phyloP scores from a whole-genome alignment of 30 jellyfish, hydroid and myxozoan genomes.

The Aurelia aurita complex sp. Pacific region DNA sequence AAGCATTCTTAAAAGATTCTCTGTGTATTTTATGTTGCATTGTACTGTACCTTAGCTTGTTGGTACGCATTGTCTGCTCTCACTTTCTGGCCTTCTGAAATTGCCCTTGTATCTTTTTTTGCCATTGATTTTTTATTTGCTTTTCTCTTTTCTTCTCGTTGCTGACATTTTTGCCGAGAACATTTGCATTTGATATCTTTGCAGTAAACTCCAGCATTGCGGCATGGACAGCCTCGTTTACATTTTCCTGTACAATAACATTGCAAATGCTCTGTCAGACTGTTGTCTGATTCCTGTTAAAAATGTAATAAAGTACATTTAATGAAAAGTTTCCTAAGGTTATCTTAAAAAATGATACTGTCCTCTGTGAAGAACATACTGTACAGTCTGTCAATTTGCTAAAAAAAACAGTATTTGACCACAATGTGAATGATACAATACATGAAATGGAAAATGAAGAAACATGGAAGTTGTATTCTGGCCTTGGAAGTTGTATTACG shows the following conservation, averaged over 20 bases:
- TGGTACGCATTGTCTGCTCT: slow-evolving; percentile 13
- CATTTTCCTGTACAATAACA: slow-evolving; percentile 3
- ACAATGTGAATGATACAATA: too few species aligned
- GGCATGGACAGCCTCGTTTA: slow-evolving; percentile 25
- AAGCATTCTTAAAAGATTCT: too few species aligned
- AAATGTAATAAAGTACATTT: background rate
- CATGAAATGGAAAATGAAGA: too few species aligned
- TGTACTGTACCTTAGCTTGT: slow-evolving; percentile 19
- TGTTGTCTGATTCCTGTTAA: slow-evolving; percentile 9
- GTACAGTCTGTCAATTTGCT: too few species aligned
- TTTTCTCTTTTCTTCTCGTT: slow-evolving; percentile 5
- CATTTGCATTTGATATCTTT: slow-evolving; percentile 10
- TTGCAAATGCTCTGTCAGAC: slow-evolving; percentile 10
- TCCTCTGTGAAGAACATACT: too few species aligned
- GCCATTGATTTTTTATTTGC: background rate
- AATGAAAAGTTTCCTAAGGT: slow-evolving; percentile 4
- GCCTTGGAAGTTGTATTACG: too few species aligned
- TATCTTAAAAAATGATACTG: background rate
- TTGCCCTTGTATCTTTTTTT: slow-evolving; percentile 12
- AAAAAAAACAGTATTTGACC: too few species aligned
- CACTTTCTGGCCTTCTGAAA: slow-evolving; percentile 13
- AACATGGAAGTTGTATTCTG: too few species aligned
- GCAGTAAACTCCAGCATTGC: slow-evolving; percentile 24
- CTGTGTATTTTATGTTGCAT: too few species aligned
- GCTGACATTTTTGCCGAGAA: slow-evolving; percentile 3